Evolutionary conservation across 2,888 invertebrate genomes (phyloP).

Genomic region (Blomia tropicalis): DNA sequence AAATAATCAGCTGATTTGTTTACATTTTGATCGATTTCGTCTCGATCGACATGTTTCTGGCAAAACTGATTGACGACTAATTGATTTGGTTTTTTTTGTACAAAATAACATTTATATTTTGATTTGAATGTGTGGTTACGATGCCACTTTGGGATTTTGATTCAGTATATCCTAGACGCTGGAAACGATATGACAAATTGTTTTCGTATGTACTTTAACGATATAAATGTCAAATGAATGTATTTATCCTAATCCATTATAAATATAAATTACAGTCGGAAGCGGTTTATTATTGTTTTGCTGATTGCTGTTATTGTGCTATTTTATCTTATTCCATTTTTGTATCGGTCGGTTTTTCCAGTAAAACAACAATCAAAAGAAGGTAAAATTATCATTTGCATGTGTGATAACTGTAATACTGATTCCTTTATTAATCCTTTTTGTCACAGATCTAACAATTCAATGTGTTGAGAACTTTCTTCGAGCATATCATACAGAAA

Average conservation of each 20-base stretch:
- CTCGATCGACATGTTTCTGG: no score
- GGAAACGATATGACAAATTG: constrained; percentile 24
- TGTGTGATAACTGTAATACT: no score
- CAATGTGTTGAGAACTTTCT: constrained; percentile 51
- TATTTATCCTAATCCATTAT: neutral
- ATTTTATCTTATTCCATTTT: constrained; percentile 49
- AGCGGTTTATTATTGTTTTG: constrained; percentile 27
- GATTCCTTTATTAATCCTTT: neutral
- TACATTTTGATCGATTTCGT: no score
- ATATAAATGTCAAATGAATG: neutral
- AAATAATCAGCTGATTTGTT: no score
- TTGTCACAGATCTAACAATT: constrained; percentile 40
- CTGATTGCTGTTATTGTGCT: constrained; percentile 36
- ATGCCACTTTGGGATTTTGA: constrained; percentile 10
- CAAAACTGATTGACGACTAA: no score
- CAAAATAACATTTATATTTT: no score
- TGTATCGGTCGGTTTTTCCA: constrained; percentile 44
- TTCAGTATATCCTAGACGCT: constrained; percentile 5
- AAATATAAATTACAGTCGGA: constrained; percentile 25
- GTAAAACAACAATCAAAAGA: constrained; percentile 26
- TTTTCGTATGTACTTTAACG: constrained; percentile 20
- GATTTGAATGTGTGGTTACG: no score
- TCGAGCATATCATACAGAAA: constrained; percentile 45
- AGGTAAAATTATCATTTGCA: no score
- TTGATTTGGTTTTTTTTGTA: no score